phyloP scores from a whole-genome alignment of 2,113 vertebrate species.

The Aramus guarauna region DNA sequence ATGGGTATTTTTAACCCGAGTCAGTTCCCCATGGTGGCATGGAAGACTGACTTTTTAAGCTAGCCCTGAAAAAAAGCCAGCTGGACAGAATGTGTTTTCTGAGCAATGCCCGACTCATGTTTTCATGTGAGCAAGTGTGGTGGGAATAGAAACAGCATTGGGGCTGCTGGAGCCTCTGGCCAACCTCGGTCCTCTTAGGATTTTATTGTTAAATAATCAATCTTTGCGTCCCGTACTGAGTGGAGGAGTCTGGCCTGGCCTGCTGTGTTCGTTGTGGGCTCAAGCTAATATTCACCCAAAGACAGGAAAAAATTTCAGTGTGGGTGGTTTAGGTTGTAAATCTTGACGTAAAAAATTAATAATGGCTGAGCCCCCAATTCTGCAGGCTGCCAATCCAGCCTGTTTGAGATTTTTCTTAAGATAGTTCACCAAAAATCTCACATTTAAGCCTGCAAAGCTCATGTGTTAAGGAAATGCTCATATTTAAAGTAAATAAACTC shows the following conservation, averaged over 20 bases:
- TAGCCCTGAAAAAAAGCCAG: neutral
- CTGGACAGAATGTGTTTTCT: neutral
- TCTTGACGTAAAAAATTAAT: neutral
- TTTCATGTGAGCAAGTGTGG: neutral
- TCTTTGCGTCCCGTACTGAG: neutral
- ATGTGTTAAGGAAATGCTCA: neutral
- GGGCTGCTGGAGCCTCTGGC: neutral
- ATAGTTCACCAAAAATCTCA: neutral
- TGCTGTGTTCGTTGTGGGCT: fast-evolving
- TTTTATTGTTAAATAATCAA: neutral
- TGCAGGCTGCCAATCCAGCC: neutral
- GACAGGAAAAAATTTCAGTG: neutral
- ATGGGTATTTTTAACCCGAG: fast-evolving
- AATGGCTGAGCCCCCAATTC: fast-evolving
- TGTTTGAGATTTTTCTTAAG: neutral
- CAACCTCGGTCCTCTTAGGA: neutral
- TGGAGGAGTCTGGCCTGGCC: neutral
- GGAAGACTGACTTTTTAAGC: neutral
- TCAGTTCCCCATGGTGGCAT: neutral
- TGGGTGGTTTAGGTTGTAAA: neutral
- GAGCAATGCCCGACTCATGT: fast-evolving
- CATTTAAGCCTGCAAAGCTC: neutral
- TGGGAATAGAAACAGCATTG: neutral
- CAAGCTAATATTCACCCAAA: neutral
- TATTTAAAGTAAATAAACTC: neutral